These are phyloP conservation scores for Atractosteus spatula DNA, from an alignment of 2,113 vertebrate genomes.

Conservation along the genomic window DNA sequence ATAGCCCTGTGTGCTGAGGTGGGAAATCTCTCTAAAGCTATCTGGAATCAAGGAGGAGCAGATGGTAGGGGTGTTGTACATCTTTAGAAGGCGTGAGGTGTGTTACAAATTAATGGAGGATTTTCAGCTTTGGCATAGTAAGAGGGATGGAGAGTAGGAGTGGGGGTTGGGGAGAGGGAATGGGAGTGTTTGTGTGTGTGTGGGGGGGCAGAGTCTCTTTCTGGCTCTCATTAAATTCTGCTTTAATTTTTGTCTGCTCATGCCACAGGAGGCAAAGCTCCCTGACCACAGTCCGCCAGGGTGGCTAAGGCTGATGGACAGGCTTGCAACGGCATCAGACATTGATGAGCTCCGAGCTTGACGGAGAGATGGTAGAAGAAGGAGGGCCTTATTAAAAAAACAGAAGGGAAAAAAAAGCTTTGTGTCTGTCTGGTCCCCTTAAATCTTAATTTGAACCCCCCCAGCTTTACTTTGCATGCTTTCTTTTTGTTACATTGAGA, in stretches of 20 bases:
- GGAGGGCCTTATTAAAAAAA: too few species aligned
- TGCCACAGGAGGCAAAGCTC: conserved; percentile 1
- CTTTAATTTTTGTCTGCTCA: conserved; percentile 13
- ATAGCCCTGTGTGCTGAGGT: background rate
- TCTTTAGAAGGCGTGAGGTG: conserved; percentile 24
- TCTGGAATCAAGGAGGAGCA: conserved; percentile 25
- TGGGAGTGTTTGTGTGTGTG: too few species aligned
- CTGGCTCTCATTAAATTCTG: conserved; percentile 11
- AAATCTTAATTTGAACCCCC: background rate
- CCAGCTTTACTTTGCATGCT: too few species aligned
- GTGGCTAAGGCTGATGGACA: conserved; percentile 18
- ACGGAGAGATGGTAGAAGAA: conserved; percentile 7
- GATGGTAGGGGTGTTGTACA: conserved; percentile 26
- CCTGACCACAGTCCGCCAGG: background rate
- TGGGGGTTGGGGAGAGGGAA: background rate
- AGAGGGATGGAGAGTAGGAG: background rate
- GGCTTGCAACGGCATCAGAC: conserved; percentile 6
- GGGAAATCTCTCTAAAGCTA: conserved; percentile 14
- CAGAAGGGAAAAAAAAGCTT: background rate
- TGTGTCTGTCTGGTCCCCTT: background rate
- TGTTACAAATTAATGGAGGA: conserved; percentile 20
- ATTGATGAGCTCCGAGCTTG: conserved; percentile 8
- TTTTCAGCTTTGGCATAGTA: background rate
- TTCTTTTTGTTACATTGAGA: conserved; percentile 1
- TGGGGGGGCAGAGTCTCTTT: background rate